Evolutionary conservation across 2,113 vertebrate species (phyloP), one percentile per base, ranked within the genome.

Genomic region (Willisornis vidua): DNA sequence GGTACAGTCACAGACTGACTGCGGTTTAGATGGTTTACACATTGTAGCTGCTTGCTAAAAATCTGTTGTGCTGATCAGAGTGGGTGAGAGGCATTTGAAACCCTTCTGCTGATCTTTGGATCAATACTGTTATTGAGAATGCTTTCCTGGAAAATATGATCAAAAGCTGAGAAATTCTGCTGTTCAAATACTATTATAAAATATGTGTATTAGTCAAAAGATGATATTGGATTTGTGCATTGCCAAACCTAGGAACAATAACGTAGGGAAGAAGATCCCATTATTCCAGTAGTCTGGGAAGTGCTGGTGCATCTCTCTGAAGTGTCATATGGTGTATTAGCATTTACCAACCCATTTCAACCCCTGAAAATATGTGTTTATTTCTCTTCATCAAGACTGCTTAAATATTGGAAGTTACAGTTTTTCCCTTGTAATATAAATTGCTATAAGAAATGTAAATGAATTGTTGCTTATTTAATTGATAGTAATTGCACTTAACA

Each of bases 391-490:
- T 59, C 39, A n/a, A 72, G 68, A 74, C 61, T 63, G 33, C n/a
- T 77, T 93, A 86, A 78, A 84, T 92, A 78, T 68, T 92, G 45
- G 51, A 90, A 87, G 58, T 73, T 93, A 57, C 45, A 91, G 61
- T 37, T 92, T 93, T 93, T 49, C 28, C 26, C 58, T 55, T 85
- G 22, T 33, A 72, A 82, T 79, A 79, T 70, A 77, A 94, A 68
- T 90, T 90, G 55, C 28, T 70, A 16, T 33, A 84, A 72, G 61
- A 92, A 93, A 82, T 4, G 2, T 84, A 78, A 90, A 54, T 81
- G 51, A 93, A 77, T 93, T 93, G 19, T 90, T 95, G 46, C 83
- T 72, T 84, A 91, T 86, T 88, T 96, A 82, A 76, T 89, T 87
- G 54, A 57, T 91, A 83, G 86, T 88, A 95, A 91, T 94, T 83